Evolutionary conservation across 2,797 vertebrate species (phyloP).

Genomic region (Sebastes hubbsi): DNA sequence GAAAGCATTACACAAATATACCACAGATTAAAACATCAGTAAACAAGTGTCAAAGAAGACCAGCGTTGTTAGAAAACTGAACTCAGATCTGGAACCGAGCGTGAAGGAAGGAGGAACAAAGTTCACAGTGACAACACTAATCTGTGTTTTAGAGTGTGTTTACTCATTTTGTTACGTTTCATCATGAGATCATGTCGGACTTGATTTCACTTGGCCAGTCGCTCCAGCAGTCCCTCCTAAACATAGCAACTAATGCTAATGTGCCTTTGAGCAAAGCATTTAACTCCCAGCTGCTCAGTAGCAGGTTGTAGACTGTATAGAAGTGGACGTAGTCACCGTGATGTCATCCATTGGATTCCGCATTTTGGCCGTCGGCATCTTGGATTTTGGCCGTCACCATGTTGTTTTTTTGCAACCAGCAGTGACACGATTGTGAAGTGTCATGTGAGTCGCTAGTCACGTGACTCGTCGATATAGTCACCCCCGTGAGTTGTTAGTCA

Average conservation of each 20-base stretch:
- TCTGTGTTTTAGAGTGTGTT: neutral
- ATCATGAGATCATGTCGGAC: neutral
- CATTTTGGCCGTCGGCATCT: too few relatives aligned
- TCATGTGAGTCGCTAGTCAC: too few relatives aligned
- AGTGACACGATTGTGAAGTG: too few relatives aligned
- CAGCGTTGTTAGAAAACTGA: neutral
- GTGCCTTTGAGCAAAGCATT: neutral
- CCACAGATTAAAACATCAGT: neutral
- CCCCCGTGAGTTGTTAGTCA: accelerated
- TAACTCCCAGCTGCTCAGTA: too few relatives aligned
- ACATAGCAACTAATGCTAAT: too few relatives aligned
- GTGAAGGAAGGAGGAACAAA: neutral
- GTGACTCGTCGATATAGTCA: too few relatives aligned
- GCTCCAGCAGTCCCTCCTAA: neutral
- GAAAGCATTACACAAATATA: neutral
- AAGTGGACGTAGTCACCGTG: too few relatives aligned
- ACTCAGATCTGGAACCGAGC: neutral
- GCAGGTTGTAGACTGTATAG: too few relatives aligned
- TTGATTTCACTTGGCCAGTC: neutral
- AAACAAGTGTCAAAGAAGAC: neutral
- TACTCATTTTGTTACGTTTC: neutral
- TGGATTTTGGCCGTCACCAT: too few relatives aligned
- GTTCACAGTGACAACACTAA: neutral
- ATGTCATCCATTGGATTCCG: too few relatives aligned
- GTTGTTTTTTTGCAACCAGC: too few relatives aligned